Evolutionary conservation across 2,888 invertebrate genomes (phyloP).

Genomic region (Orchesella flavescens): DNA sequence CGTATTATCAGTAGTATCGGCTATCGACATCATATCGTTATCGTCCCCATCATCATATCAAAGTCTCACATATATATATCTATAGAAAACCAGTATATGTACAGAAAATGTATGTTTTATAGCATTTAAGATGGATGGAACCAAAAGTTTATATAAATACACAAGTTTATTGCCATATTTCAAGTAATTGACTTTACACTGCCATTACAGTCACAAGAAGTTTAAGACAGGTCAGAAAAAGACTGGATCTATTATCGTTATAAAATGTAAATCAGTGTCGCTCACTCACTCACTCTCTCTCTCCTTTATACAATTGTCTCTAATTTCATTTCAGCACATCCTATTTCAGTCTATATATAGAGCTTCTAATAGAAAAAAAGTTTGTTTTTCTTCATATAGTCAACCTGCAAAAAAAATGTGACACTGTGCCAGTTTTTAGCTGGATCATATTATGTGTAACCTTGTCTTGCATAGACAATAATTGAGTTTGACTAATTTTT

Average conservation of each 20-base stretch:
- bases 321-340: neutral
- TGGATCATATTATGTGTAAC: too few species aligned
- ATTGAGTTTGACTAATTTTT: too few species aligned
- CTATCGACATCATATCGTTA: too few species aligned
- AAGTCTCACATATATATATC: too few species aligned
- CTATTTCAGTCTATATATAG: neutral
- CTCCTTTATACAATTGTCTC: neutral
- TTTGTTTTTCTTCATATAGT: too few species aligned
- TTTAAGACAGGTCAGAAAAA: neutral
- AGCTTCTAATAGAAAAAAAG: too few species aligned
- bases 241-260: slow-evolving; percentile 29
- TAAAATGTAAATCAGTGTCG: slow-evolving; percentile 18
- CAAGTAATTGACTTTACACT: slow-evolving; percentile 48
- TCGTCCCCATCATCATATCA: too few species aligned
- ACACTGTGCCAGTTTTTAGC: too few species aligned
- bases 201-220: slow-evolving; percentile 37
- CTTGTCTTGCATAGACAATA: too few species aligned
- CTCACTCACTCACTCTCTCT: neutral
- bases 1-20: too few species aligned
- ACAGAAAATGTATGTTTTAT: neutral
- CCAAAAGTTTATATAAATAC: slow-evolving; percentile 59
- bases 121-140: slow-evolving; percentile 49
- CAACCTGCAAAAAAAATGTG: too few species aligned
- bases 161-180: slow-evolving; percentile 28
- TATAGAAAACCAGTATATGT: too few species aligned